These are phyloP conservation scores for Rhimphoctona megacephalus DNA, from an alignment of 2,888 invertebrate genomes.

Conservation along the genomic window DNA sequence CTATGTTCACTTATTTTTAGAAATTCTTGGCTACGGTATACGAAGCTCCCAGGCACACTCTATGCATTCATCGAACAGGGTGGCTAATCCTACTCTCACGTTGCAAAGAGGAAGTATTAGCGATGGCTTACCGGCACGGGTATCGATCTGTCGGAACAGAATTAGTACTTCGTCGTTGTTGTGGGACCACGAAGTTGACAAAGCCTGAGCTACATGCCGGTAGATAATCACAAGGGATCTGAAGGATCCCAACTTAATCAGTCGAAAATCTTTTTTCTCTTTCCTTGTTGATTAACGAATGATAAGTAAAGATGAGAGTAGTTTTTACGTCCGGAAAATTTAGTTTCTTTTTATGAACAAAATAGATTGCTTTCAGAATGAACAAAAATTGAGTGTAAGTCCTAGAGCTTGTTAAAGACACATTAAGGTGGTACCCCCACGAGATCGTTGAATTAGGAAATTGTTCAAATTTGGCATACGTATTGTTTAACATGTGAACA, in stretches of 20 bases:
- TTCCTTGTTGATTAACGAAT: conserved; percentile 29
- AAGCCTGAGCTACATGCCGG: conserved; percentile 41
- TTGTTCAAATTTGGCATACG: too few relatives aligned
- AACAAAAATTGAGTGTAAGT: not conserved
- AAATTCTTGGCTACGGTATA: conserved; percentile 44
- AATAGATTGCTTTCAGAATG: not conserved
- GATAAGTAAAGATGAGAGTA: conserved; percentile 13
- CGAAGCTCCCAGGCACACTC: conserved; percentile 47
- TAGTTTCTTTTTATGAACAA: not conserved
- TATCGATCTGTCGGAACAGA: conserved; percentile 64
- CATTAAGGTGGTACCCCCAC: too few relatives aligned
- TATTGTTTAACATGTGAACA: too few relatives aligned
- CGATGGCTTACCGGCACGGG: conserved; percentile 61
- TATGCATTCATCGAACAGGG: conserved; percentile 27
- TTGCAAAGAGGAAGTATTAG: conserved; percentile 61
- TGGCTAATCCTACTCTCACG: conserved; percentile 61
- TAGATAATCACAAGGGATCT: conserved; percentile 37
- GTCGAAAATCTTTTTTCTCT: conserved; percentile 4
- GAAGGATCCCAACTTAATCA: conserved; percentile 25
- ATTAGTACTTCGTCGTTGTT: conserved; percentile 51
- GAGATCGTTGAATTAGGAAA: too few relatives aligned
- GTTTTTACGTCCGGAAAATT: conserved; percentile 1
- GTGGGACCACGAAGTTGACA: conserved; percentile 46
- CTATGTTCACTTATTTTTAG: conserved; percentile 2
- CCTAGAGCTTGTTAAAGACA: not conserved